phyloP scores from a whole-genome alignment of 92 coral and sea anemone genomes.

The Umimayanthus chanpuru region DNA sequence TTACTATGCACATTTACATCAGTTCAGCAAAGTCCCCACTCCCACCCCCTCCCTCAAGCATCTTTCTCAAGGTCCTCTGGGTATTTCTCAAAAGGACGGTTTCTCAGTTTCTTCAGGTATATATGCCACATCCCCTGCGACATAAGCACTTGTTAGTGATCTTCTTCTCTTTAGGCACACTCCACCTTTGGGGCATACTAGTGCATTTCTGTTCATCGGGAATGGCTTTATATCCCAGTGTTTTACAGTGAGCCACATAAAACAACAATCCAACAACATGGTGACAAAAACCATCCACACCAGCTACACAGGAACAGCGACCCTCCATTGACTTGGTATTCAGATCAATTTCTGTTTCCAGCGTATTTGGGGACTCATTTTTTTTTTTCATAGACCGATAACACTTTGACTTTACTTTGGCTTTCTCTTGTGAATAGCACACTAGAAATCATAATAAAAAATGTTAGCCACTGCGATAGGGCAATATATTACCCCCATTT shows the following conservation, averaged over 20 bases:
- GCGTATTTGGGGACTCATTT: conserved; percentile 8
- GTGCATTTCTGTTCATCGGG: not conserved
- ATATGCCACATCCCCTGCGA: too few species aligned
- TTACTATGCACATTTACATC: too few species aligned
- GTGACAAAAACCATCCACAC: conserved; percentile 9
- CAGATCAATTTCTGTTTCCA: conserved; percentile 3
- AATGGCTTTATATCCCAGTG: not conserved
- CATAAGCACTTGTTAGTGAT: too few species aligned
- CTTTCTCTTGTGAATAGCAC: conserved; percentile 19
- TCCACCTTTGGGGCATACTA: too few species aligned
- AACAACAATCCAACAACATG: conserved; percentile 9
- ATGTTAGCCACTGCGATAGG: not conserved
- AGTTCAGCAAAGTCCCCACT: too few species aligned
- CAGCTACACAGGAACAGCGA: conserved; percentile 7
- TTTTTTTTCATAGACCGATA: conserved; percentile 10
- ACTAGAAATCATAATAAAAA: not conserved
- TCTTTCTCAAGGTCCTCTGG: too few species aligned
- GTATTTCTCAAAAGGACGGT: too few species aligned
- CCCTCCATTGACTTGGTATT: not conserved
- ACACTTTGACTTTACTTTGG: conserved; percentile 6
- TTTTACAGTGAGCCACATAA: conserved; percentile 10
- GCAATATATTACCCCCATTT: too few species aligned
- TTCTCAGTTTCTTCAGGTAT: too few species aligned
- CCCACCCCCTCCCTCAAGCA: too few species aligned
- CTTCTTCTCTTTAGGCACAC: too few species aligned